Conservation (phyloP, 2,888 invertebrate species). For the Drosophila buzzatii region DNA sequence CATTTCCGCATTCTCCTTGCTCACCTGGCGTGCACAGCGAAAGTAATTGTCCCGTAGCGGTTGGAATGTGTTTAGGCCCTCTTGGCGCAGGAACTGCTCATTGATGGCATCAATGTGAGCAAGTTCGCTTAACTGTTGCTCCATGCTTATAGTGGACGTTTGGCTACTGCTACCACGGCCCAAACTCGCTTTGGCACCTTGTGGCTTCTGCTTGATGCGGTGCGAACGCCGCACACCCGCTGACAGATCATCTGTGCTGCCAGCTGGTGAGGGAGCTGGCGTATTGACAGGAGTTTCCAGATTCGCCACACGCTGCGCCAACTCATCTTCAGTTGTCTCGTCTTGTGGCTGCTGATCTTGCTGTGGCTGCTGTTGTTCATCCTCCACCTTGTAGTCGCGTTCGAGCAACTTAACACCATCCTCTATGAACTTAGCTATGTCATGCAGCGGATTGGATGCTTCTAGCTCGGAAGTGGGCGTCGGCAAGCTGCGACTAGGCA, state of each 20-base stretch:
- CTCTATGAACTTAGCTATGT: conserved; percentile 84
- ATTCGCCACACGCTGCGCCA: conserved; percentile 50
- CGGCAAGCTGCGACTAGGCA: conserved; percentile 8
- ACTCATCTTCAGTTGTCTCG: conserved; percentile 43
- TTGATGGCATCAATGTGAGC: conserved; percentile 83
- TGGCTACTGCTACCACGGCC: conserved; percentile 86
- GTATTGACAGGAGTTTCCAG: conserved; percentile 78
- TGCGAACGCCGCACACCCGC: conserved; percentile 89
- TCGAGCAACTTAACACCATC: conserved; percentile 83
- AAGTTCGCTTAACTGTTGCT: conserved; percentile 81
- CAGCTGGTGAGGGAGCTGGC: conserved; percentile 58
- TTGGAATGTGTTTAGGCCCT: conserved; percentile 90
- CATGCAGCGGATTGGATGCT: conserved; percentile 78
- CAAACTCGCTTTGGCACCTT: conserved; percentile 83
- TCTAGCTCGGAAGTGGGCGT: conserved; percentile 56
- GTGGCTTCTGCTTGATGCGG: conserved; percentile 91
- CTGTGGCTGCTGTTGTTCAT: conserved; percentile 58
- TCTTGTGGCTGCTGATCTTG: conserved; percentile 22
- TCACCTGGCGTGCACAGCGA: conserved; percentile 92
- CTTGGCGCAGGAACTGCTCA: conserved; percentile 83
- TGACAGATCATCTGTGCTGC: conserved; percentile 42
- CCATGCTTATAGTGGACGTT: conserved; percentile 76
- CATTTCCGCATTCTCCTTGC: conserved; percentile 97
- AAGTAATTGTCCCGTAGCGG: conserved; percentile 94
- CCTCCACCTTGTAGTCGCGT: conserved; percentile 79